Evolutionary conservation across 1,140 invertebrate species (phyloP).

Genomic region (Stegodyphus dumicola): DNA sequence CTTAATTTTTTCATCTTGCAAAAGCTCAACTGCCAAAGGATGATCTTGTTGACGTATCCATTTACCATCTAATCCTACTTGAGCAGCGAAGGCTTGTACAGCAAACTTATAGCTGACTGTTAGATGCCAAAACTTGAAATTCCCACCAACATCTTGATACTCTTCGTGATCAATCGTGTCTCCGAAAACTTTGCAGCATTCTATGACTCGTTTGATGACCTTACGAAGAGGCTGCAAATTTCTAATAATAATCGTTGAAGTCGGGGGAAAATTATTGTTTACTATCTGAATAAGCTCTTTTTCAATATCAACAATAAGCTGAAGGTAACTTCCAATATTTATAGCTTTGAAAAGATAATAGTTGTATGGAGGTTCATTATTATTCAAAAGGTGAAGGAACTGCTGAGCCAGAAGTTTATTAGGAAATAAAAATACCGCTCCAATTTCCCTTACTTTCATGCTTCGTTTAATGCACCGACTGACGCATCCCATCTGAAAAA

Average conservation of each 20-base stretch:
- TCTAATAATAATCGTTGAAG: neutral
- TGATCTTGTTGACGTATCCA: neutral
- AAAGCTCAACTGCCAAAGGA: neutral
- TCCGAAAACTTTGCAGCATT: neutral
- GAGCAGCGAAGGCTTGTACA: neutral
- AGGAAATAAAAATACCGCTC: too few relatives aligned
- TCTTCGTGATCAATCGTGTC: neutral
- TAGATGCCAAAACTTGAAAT: neutral
- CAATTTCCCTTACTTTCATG: too few relatives aligned
- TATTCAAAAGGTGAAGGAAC: too few relatives aligned
- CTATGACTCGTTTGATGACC: neutral
- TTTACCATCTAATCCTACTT: conserved; percentile 1
- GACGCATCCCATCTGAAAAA: too few relatives aligned
- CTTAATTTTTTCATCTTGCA: neutral
- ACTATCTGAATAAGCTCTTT: too few relatives aligned
- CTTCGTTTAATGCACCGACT: too few relatives aligned
- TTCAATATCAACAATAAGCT: too few relatives aligned
- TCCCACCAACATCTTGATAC: neutral
- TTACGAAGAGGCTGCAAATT: neutral
- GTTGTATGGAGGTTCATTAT: too few relatives aligned
- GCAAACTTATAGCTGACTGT: neutral
- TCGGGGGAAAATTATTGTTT: neutral
- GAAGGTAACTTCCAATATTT: too few relatives aligned
- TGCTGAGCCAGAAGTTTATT: too few relatives aligned
- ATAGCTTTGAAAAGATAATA: too few relatives aligned